Conservation (phyloP, 2,888 invertebrate species). For the Opisthograptis luteolata region DNA sequence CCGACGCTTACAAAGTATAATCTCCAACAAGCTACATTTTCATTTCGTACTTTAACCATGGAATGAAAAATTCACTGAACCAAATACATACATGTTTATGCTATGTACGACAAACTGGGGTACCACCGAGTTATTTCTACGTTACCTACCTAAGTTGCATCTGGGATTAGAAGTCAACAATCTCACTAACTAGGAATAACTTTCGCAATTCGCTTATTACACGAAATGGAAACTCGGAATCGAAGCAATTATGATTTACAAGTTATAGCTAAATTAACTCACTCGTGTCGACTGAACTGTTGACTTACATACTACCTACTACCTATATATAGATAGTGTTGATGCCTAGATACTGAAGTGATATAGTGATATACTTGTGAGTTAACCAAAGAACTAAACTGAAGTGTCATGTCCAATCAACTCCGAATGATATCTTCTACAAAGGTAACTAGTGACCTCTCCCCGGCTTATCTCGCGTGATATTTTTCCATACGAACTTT, state of each 20-base stretch:
- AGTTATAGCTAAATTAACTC: slow-evolving; percentile 8
- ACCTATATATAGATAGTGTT: no score
- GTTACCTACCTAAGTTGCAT: slow-evolving; percentile 26
- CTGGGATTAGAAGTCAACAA: slow-evolving; percentile 30
- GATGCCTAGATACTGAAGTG: no score
- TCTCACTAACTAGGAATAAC: slow-evolving; percentile 25
- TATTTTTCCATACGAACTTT: no score
- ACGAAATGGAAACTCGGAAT: slow-evolving; percentile 23
- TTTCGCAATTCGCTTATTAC: slow-evolving; percentile 17
- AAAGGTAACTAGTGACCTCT: no score
- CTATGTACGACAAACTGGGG: no score
- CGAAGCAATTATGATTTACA: slow-evolving; percentile 10
- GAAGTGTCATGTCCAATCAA: no score
- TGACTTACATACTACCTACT: no score
- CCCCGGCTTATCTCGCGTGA: no score
- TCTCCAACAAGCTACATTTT: slow-evolving; percentile 14
- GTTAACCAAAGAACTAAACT: no score
- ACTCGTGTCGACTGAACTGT: not conserved
- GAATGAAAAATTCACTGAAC: not conserved
- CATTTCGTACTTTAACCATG: slow-evolving; percentile 5
- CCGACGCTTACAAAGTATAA: slow-evolving; percentile 11
- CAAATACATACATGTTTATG: slow-evolving; percentile 2
- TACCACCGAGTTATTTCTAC: not conserved
- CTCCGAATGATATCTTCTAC: no score
- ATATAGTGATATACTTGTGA: no score